These are phyloP conservation scores for Lynx canadensis DNA, from an alignment of 2,113 vertebrate species.

Conservation along the genomic window DNA sequence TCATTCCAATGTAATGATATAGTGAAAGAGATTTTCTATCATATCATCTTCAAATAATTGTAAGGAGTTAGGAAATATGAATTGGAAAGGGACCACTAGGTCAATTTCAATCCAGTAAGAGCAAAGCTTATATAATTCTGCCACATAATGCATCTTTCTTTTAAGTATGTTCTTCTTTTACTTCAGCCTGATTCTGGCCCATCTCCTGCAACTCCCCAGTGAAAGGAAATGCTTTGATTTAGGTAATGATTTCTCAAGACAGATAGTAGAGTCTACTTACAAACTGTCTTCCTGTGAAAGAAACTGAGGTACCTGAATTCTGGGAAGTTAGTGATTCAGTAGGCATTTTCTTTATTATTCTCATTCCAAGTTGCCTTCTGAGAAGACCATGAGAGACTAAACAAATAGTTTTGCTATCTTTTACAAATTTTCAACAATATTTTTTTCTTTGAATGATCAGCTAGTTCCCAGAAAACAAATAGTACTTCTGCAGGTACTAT, in stretches of 20 bases:
- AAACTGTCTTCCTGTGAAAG: not conserved
- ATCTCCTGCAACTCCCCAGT: not conserved
- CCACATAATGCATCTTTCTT: not conserved
- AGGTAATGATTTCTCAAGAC: conserved; percentile 23
- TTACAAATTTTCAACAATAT: not conserved
- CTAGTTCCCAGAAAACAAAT: conserved; percentile 57
- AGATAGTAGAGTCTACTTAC: not conserved
- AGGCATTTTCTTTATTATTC: not conserved
- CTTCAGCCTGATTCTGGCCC: not conserved
- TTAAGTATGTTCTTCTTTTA: not conserved
- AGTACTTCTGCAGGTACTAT: not conserved
- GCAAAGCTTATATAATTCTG: not conserved
- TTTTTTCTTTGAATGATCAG: not conserved
- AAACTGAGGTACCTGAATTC: conserved; percentile 31
- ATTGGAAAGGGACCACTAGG: not conserved
- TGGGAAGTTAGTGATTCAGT: conserved; percentile 1
- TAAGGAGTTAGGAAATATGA: not conserved
- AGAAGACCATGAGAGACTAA: not conserved
- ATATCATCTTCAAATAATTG: not conserved
- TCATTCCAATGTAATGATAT: not conserved
- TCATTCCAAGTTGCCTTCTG: conserved; percentile 15
- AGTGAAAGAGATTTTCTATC: not conserved
- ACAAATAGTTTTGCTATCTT: not conserved
- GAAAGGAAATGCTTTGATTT: conserved; percentile 33
- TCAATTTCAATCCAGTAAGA: not conserved